A percentile compares a stretch with the other conserved stretches of the same genome.
Evolutionary conservation across 2,797 vertebrate genomes (phyloP).

Genomic region (Lagorchestes hirsutus): DNA sequence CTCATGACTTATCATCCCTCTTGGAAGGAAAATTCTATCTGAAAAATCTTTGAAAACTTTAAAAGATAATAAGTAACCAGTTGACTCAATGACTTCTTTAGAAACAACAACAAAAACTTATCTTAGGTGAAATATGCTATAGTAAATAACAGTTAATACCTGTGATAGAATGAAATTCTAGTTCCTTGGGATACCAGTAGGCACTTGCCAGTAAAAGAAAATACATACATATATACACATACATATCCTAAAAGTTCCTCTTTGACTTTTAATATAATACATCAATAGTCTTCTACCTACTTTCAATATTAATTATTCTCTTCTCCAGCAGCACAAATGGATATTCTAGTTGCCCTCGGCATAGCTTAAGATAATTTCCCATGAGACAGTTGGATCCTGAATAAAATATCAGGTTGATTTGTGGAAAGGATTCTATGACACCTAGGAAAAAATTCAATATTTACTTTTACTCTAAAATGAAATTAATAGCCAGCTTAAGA

Average conservation of each 20-base stretch:
- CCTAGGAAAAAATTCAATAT: neutral
- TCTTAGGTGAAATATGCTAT: neutral
- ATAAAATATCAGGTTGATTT: rapidly evolving
- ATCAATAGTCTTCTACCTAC: neutral
- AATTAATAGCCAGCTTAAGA: neutral
- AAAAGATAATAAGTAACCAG: no score
- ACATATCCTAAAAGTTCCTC: neutral
- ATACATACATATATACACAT: no score
- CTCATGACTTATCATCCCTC: no score
- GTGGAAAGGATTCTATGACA: neutral
- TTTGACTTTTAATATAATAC: neutral
- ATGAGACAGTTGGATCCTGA: neutral
- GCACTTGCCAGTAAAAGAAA: rapidly evolving
- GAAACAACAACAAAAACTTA: neutral
- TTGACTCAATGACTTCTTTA: neutral
- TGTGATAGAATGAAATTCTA: rapidly evolving
- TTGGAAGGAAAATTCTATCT: neutral
- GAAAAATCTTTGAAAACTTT: neutral
- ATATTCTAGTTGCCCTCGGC: neutral
- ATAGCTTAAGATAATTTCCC: neutral
- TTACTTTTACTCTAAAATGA: neutral
- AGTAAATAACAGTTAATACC: rapidly evolving
- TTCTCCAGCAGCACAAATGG: neutral
- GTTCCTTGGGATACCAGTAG: rapidly evolving
- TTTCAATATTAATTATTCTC: conserved; percentile 23